These are phyloP conservation scores for Aphidoletes aphidimyza DNA, from an alignment of 2,888 invertebrate species.

Conservation along the genomic window DNA sequence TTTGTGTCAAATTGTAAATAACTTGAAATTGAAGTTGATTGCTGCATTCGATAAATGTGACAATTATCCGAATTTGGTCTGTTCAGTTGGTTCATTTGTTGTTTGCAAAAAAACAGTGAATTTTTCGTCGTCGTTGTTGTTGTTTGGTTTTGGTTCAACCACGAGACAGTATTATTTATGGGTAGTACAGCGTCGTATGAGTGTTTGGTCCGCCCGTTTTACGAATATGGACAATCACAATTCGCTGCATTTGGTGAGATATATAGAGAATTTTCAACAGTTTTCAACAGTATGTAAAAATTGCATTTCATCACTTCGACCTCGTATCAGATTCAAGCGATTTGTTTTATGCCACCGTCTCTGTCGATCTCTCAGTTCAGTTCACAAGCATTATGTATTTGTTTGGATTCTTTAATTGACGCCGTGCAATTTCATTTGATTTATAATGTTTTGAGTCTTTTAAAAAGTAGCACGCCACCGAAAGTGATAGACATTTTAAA, in stretches of 20 bases:
- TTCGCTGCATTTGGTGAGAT: neutral
- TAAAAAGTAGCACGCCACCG: neutral
- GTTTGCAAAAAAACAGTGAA: too few relatives aligned
- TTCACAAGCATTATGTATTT: neutral
- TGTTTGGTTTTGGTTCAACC: too few relatives aligned
- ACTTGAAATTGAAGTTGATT: neutral
- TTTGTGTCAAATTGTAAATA: neutral
- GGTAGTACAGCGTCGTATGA: too few relatives aligned
- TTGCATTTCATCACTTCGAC: conserved; percentile 52
- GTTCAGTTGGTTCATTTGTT: conserved; percentile 28
- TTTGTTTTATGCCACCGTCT: neutral
- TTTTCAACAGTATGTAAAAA: conserved; percentile 17
- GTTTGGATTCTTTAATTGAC: neutral
- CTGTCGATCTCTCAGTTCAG: neutral
- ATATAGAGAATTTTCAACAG: too few relatives aligned
- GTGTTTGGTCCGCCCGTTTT: conserved; percentile 14
- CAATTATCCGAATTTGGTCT: conserved; percentile 21
- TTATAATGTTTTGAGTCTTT: neutral
- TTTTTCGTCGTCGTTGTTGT: too few relatives aligned
- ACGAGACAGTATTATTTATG: too few relatives aligned
- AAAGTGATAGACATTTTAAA: conserved; percentile 24
- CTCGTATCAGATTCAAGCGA: conserved; percentile 32
- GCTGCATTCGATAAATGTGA: neutral
- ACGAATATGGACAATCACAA: neutral
- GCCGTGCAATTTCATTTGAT: conserved; percentile 23